Evolutionary conservation across 2,888 invertebrate genomes (phyloP), one percentile per base, ranked within the genome.

Genomic region (Ariolimax columbianus): DNA sequence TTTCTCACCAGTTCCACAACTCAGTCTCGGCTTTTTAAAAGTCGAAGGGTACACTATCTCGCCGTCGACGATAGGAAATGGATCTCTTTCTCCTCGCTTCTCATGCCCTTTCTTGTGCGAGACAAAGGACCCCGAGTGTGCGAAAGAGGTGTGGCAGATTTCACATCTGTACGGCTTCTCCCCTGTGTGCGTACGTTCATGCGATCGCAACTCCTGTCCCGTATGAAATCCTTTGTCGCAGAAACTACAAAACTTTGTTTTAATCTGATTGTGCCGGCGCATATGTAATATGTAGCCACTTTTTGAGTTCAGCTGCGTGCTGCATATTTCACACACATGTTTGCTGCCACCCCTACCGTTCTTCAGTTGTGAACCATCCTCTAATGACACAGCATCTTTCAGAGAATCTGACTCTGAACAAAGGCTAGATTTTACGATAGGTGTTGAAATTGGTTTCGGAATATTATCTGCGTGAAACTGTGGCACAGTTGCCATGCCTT

Each of bases 111-210:
- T 82, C 70, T 59, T 82, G 72, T 85, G 85, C n/a, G 70, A 66
- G n/a, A 81, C 26, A n/a, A 23, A 68, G 3, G 85, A 85, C n/a
- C 85, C 85, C 33, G 68, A 70, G 40, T 85, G 85, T 23, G 77
- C 82, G 55, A 85, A 85, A 66, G 40, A 19, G 0, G 14, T 51
- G 51, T 77, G 47, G 43, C 85, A 85, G 23, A 85, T 85, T 33
- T 55, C 68, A 77, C 85, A 85, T 23, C 55, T 68, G 77, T 59
- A 85, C 19, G 85, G 85, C 47, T 66, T 73, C 63, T 85, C 85
- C 4, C 85, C 85, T 1, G 85, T 85, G 77, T 85, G 85, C 9
- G 82, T 85, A 30, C 85, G 77, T 36, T 82, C 85, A 43, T 85
- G 85, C 11, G 85, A 85, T 11, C 66, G 77, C 33, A 85, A 75